phyloP scores from a whole-genome alignment of 2,113 vertebrate species.

The Passer montanus region DNA sequence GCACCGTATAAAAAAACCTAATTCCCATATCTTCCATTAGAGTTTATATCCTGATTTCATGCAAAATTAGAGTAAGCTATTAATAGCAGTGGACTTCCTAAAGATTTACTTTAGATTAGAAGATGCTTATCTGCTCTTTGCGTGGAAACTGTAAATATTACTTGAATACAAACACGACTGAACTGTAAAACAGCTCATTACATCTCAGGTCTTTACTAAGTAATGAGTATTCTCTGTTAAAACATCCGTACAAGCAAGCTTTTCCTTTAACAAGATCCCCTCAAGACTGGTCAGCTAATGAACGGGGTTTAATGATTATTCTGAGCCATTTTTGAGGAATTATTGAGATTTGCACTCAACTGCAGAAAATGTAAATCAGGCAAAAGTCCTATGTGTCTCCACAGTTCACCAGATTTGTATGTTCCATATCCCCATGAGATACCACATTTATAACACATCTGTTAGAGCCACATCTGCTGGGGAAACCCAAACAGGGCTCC shows the following conservation, averaged over 20 bases:
- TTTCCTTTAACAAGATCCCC: not conserved
- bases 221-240: not conserved
- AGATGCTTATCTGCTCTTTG: not conserved
- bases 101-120: constrained; percentile 2
- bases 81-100: not conserved
- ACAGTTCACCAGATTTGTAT: not conserved
- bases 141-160: not conserved
- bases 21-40: not conserved
- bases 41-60: constrained; percentile 8
- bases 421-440: not conserved
- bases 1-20: not conserved
- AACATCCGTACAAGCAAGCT: not conserved
- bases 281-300: not conserved
- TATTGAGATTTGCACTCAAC: not conserved
- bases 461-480: not conserved
- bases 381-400: not conserved
- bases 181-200: not conserved
- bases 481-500: not conserved
- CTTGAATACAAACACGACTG: not conserved
- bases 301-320: not conserved
- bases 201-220: not conserved
- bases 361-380: not conserved
- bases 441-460: not conserved
- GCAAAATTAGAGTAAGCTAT: constrained; percentile 18
- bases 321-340: not conserved